phyloP scores from a whole-genome alignment of 2,888 invertebrate species.

The Chalcosyrphus nemorum region DNA sequence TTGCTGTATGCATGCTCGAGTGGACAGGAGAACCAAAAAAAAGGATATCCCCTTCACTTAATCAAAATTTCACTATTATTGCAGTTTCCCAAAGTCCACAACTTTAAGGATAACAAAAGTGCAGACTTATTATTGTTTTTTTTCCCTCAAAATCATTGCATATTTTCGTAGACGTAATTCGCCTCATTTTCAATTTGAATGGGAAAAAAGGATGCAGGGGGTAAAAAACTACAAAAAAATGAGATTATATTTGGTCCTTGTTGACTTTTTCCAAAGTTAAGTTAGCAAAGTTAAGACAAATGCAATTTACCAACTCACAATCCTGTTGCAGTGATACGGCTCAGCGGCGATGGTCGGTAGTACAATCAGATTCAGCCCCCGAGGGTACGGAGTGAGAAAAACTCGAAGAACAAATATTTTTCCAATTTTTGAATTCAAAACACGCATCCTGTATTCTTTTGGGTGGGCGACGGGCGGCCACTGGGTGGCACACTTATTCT shows the following conservation, averaged over 20 bases:
- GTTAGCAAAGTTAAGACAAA: conserved; percentile 73
- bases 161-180: conserved; percentile 46
- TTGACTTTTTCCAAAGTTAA: conserved; percentile 71
- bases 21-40: neutral
- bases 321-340: conserved; percentile 58
- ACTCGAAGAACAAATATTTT: conserved; percentile 69
- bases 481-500: conserved; percentile 55
- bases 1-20: neutral
- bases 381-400: conserved; percentile 28
- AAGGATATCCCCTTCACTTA: conserved; percentile 46
- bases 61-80: conserved; percentile 71
- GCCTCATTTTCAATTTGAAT: conserved; percentile 58
- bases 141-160: conserved; percentile 38
- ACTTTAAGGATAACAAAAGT: conserved; percentile 63
- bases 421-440: conserved; percentile 73
- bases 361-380: conserved; percentile 37
- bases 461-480: too few relatives aligned
- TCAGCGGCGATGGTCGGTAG: neutral
- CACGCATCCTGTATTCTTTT: conserved; percentile 54
- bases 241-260: conserved; percentile 68
- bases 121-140: conserved; percentile 34
- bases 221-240: conserved; percentile 12
- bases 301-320: conserved; percentile 69
- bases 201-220: neutral
- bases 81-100: conserved; percentile 59